Evolutionary conservation across 2,113 vertebrate species (phyloP), one percentile per base, ranked within the genome.

Genomic region (Hoplias malabaricus): DNA sequence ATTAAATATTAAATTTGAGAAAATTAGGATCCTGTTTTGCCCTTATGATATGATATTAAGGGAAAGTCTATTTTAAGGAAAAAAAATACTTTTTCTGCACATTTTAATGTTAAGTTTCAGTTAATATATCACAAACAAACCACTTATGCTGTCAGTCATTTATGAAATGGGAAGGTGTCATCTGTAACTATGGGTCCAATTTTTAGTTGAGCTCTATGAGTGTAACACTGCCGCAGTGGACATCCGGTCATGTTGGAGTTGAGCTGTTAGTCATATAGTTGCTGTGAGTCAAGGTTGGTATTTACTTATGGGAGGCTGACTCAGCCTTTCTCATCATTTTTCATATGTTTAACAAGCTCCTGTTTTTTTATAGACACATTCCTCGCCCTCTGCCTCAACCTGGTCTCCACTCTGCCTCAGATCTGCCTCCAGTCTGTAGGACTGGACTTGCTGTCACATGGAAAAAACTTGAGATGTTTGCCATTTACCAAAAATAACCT

Each of bases 251-350:
- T 69, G 74, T 67, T 70, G 34, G 46, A 80, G 33, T n/a, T 19
- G 16, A 43, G 69, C 72, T 66, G 34, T 77, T 78, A 78, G 81
- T 82, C 79, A 77, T 79, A 19, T 80, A 70, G 81, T 50, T 78
- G 78, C n/a, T 34, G 31, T 89, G 80, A 90, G 79, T 88, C 85
- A 84, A 54, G 68, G 78, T 62, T 77, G 69, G 50, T 77, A 81
- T 83, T 81, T 82, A 70, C 46, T 75, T 82, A 78, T 78, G 57
- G 57, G 71, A 53, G 69, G 59, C n/a, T 82, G 77, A 82, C 56
- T 84, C 82, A 83, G 14, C 42, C 53, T 53, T 33, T 75, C 31
- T 38, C 67, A 42, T 59, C 50, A 19, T 71, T 79, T 69, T 81
- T 68, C 77, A 80, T 48, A 83, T 29, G 54, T 80, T 73, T 84